Conservation (phyloP, 2,888 invertebrate species). For the Chouioia cunea region DNA sequence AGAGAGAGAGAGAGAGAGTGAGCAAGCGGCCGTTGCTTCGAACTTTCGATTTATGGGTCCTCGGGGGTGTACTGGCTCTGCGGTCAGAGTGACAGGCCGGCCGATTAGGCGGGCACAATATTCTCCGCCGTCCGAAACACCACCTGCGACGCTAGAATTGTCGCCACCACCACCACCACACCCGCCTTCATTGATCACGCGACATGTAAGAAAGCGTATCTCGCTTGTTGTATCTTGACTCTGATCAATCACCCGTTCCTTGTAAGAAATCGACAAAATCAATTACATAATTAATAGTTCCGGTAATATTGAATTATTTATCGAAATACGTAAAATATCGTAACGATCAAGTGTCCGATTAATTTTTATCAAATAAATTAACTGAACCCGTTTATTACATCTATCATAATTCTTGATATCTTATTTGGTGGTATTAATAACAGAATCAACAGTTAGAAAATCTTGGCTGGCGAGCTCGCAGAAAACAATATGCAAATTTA, state of each 20-base stretch:
- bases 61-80: constrained; percentile 54
- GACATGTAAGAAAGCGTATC: constrained; percentile 20
- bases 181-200: constrained; percentile 65
- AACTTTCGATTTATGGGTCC: constrained; percentile 68
- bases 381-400: no score
- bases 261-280: no score
- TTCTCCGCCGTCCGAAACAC: constrained; percentile 61
- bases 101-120: constrained; percentile 68
- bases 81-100: constrained; percentile 68
- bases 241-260: no score
- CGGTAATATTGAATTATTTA: no score
- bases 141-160: constrained; percentile 66
- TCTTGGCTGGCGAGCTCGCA: background rate
- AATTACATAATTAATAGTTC: no score
- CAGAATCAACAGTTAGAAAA: background rate
- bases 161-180: no score
- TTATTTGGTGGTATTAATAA: background rate
- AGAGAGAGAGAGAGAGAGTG: no score
- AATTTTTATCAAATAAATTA: no score
- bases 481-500: background rate
- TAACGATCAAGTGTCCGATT: no score
- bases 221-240: no score
- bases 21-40: constrained; percentile 27
- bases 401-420: constrained; percentile 9
- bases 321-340: no score